Base-by-base conservation (phyloP, 2,888 invertebrate genomes). In the Apeira syringaria region DNA sequence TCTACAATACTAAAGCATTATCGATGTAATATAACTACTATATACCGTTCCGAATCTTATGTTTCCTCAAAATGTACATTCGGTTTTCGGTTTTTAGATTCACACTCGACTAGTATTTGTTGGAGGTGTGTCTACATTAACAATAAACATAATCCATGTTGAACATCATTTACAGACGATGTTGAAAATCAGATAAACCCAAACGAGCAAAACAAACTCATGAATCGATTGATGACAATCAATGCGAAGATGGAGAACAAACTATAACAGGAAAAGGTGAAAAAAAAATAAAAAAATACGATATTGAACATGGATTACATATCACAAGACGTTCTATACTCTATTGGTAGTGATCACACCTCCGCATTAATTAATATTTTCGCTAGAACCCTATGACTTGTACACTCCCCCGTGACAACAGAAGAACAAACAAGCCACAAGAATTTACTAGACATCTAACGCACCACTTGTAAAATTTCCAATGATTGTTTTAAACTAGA, bases 61-160 rank as follows among this genome's bases (percentile, higher is more conserved):
- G 13, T 7, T 12, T 57, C 65, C 13, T 33, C 4, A 31, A 7
- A 20, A 17, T 31, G 18, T 27, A 34, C 15, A 41, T 22, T 41
- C 20, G 5, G 22, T 22, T 36, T 37, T 71, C 68, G 67, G 69
- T 48, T 42, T 17, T 65, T 64, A 85, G 84, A 84, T 86, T 84
- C 85, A 80, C 72, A 72, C 73, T 76, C 78, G 86, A 86, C 85
- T 86, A 85, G 86, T 73, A 74, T 67, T 59, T 66, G 25, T 63
- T 49, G 64, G 63, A 63, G 73, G 68, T 64, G 59, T 42, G 41
- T 39, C 52, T 50, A 43, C 7, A 12, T 7, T 6, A 12, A 27
- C 20, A 2, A 1, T 5, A 11, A 11, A 31, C 24, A 31, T 6
- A 31, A 35, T n/a, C 31, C 39, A 31, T 12, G 33, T 13, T 5